Conservation (phyloP, 2,113 vertebrate genomes). For the Amblyopsis rosae region DNA sequence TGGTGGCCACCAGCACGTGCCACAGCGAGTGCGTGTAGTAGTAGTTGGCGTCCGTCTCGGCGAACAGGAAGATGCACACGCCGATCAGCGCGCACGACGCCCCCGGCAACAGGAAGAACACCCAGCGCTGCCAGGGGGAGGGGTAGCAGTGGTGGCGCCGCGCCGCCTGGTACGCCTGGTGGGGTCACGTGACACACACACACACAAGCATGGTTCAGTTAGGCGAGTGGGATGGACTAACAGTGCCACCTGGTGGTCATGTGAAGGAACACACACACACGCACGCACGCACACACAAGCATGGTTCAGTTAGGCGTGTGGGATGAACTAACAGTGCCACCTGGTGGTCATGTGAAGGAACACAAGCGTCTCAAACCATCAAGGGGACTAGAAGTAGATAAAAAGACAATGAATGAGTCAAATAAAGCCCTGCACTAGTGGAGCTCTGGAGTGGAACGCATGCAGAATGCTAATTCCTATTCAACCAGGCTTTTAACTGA, state of each 20-base stretch:
- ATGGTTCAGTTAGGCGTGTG: too few relatives aligned
- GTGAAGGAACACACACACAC: not conserved
- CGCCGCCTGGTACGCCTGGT: constrained; percentile 82
- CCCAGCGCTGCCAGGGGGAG: constrained; percentile 90
- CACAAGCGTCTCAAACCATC: too few relatives aligned
- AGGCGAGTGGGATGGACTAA: too few relatives aligned
- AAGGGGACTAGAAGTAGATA: too few relatives aligned
- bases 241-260: constrained; percentile 68
- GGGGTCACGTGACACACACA: not conserved
- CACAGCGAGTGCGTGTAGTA: constrained; percentile 96
- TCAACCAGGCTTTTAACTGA: too few relatives aligned
- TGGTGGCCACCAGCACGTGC: constrained; percentile 91
- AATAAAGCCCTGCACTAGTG: not conserved
- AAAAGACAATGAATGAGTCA: too few relatives aligned
- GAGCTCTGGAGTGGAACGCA: too few relatives aligned
- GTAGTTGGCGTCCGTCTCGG: constrained; percentile 93
- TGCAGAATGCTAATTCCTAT: too few relatives aligned
- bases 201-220: not conserved
- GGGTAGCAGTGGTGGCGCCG: constrained; percentile 87
- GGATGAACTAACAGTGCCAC: too few relatives aligned
- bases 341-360: too few relatives aligned
- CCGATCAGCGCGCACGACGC: constrained; percentile 81
- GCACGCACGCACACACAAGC: not conserved
- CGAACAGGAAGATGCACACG: constrained; percentile 84
- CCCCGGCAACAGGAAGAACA: constrained; percentile 88